Conservation (phyloP, 2,888 invertebrate species). For the Phortica okadai region DNA sequence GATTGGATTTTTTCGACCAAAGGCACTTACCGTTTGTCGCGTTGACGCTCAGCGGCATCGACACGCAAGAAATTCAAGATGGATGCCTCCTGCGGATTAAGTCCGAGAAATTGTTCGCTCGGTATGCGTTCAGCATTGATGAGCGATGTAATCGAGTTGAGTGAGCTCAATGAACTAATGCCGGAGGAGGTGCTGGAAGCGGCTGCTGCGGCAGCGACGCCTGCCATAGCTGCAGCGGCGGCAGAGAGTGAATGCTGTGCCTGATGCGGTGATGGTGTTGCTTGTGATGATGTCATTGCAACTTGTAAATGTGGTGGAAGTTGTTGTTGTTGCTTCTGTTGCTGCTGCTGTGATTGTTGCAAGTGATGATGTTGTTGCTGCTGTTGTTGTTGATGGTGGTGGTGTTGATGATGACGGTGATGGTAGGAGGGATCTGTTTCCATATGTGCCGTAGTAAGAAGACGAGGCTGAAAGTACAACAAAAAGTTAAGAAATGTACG, state of each 20-base stretch:
- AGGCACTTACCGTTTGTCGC: slow-evolving; percentile 79
- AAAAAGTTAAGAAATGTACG: neutral
- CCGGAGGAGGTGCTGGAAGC: slow-evolving; percentile 46
- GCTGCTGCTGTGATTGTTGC: slow-evolving; percentile 46
- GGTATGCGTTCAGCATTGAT: slow-evolving; percentile 80
- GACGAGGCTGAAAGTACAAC: slow-evolving; percentile 64
- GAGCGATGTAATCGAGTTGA: slow-evolving; percentile 75
- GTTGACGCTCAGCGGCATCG: slow-evolving; percentile 80
- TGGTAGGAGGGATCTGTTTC: slow-evolving; percentile 77
- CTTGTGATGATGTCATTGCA: slow-evolving; percentile 57
- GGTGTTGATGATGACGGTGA: slow-evolving; percentile 73
- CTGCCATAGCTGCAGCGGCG: slow-evolving; percentile 60
- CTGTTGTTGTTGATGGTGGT: slow-evolving; percentile 69
- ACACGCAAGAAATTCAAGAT: slow-evolving; percentile 82
- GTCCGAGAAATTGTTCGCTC: slow-evolving; percentile 77
- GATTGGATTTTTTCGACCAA: neutral
- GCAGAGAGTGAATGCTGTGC: slow-evolving; percentile 44
- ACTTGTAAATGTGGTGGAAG: slow-evolving; percentile 62
- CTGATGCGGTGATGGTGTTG: slow-evolving; percentile 34
- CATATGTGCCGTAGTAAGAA: slow-evolving; percentile 72
- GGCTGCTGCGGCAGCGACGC: slow-evolving; percentile 52
- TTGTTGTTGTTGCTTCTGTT: slow-evolving; percentile 45
- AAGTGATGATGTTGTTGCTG: slow-evolving; percentile 71
- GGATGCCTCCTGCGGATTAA: slow-evolving; percentile 79
- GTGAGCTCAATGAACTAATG: slow-evolving; percentile 69